phyloP scores from a whole-genome alignment of 1,140 invertebrate species.

The Theocolax elegans region DNA sequence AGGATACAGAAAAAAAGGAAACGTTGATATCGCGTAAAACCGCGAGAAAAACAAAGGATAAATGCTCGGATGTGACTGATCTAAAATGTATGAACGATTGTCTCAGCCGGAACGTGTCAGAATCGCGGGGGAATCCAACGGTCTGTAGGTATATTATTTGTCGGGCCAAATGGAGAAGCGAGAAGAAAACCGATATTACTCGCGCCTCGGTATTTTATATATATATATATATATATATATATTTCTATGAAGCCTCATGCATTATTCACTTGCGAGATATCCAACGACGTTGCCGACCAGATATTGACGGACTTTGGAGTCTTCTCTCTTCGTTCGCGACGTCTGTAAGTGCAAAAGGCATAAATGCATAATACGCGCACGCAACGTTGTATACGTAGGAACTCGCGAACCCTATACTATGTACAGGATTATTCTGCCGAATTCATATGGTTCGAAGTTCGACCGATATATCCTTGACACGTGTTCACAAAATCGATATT shows the following conservation, averaged over 20 bases:
- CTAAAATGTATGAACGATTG: neutral
- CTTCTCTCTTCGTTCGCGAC: too few species aligned
- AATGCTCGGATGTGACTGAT: neutral
- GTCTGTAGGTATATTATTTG: neutral
- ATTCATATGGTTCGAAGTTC: too few species aligned
- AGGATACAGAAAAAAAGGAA: too few species aligned
- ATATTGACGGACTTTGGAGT: neutral
- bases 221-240: neutral
- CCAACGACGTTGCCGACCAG: neutral
- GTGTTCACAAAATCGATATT: too few species aligned
- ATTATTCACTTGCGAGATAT: constrained; percentile 38
- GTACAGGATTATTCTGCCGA: too few species aligned
- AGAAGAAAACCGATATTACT: too few species aligned
- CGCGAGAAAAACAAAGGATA: too few species aligned
- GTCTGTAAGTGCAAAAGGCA: neutral
- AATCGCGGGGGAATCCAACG: neutral
- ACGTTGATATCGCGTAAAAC: too few species aligned
- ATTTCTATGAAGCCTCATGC: constrained; percentile 31
- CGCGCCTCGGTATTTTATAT: too few species aligned
- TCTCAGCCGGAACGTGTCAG: too few species aligned
- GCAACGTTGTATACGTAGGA: neutral
- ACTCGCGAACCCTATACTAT: neutral
- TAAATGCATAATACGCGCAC: constrained; percentile 35
- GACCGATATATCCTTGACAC: too few species aligned
- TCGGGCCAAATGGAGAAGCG: neutral